Conservation (phyloP, 2,113 vertebrate species). For the Aspiorhynchus laticeps region DNA sequence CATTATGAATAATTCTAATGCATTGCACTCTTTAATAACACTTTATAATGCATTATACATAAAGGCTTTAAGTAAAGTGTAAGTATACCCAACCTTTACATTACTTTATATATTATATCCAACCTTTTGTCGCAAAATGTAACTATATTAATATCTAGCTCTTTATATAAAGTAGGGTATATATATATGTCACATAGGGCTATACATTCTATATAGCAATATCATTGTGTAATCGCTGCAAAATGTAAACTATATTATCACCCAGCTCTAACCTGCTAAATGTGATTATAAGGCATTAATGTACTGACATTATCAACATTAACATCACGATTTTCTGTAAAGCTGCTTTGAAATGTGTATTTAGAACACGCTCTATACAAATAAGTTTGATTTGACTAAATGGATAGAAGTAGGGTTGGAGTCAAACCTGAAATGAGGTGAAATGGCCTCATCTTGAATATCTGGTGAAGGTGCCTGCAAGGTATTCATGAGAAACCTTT, state of each 20-base stretch:
- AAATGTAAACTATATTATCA: background rate
- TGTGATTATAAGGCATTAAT: background rate
- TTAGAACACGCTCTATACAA: background rate
- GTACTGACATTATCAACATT: background rate
- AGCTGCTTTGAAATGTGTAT: background rate
- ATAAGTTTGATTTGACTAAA: background rate
- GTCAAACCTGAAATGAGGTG: slow-evolving; percentile 52
- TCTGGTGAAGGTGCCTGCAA: slow-evolving; percentile 43
- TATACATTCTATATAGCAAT: background rate
- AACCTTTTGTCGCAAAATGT: too few relatives aligned
- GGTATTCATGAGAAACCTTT: background rate
- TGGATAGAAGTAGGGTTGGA: background rate
- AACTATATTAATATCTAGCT: background rate
- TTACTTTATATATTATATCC: background rate
- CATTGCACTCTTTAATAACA: too few relatives aligned
- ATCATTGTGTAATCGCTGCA: background rate
- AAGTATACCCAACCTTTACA: too few relatives aligned
- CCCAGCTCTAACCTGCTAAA: background rate
- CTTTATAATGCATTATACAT: background rate
- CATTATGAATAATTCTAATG: too few relatives aligned
- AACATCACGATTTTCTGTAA: background rate
- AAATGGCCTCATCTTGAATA: slow-evolving; percentile 20
- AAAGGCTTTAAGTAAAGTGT: background rate
- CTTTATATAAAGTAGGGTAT: background rate
- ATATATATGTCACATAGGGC: too few relatives aligned